These are phyloP conservation scores for Oscheius myriophilus DNA, from an alignment of 2,888 invertebrate species.

Conservation along the genomic window DNA sequence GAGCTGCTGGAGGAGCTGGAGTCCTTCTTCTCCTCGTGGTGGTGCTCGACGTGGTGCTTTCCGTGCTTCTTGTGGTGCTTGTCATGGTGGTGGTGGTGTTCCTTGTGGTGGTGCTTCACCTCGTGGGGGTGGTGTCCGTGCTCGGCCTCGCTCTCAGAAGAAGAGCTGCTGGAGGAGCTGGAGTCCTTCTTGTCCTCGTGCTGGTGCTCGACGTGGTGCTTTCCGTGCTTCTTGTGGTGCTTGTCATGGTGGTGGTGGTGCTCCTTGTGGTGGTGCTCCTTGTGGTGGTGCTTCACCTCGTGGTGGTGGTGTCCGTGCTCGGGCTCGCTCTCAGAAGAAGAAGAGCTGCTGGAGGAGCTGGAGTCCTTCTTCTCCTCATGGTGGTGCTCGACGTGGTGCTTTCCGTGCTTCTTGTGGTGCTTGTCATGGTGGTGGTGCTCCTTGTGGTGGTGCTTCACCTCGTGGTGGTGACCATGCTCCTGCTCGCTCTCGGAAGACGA, in stretches of 20 bases:
- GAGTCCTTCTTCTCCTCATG: conserved; percentile 9
- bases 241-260: conserved; percentile 5
- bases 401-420: conserved; percentile 18
- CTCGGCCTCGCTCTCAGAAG: conserved; percentile 20
- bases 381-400: conserved; percentile 24
- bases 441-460: conserved; percentile 21
- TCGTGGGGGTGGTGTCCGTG: conserved; percentile 17
- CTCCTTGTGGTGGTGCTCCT: conserved; percentile 16
- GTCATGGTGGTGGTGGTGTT: conserved; percentile 4
- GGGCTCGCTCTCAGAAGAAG: conserved; percentile 10
- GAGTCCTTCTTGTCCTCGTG: conserved; percentile 12
- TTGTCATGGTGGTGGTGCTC: conserved; percentile 9
- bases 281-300: conserved; percentile 8
- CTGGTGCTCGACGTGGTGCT: conserved; percentile 16
- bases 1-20: conserved; percentile 11
- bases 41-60: conserved; percentile 25
- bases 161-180: conserved; percentile 13
- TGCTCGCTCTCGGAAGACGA: conserved; percentile 16
- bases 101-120: conserved; percentile 6
- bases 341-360: conserved; percentile 7
- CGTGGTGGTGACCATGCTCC: conserved; percentile 5
- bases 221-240: conserved; percentile 11
- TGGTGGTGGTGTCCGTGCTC: conserved; percentile 8
- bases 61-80: conserved; percentile 11
- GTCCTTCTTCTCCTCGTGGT: conserved; percentile 24